These are phyloP conservation scores for Platalea minor DNA, from an alignment of 2,797 vertebrate genomes.

Conservation along the genomic window DNA sequence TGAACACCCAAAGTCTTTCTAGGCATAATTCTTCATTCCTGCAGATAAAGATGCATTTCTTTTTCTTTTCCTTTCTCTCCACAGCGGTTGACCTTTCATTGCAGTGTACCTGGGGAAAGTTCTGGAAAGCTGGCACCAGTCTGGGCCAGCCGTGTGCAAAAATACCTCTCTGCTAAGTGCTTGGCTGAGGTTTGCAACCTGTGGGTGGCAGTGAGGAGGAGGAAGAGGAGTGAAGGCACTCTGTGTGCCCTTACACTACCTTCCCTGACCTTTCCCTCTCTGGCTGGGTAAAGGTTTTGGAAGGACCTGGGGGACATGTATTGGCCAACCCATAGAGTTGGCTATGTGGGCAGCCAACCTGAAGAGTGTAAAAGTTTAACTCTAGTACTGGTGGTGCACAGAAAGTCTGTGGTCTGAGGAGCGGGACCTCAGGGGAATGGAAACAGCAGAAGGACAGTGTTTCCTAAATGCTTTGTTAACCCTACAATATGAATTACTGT, in stretches of 20 bases:
- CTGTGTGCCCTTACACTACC: not conserved
- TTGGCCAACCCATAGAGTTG: not conserved
- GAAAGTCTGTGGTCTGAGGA: not conserved
- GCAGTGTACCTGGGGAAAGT: not conserved
- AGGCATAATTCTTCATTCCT: not conserved
- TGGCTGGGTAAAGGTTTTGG: rapidly evolving
- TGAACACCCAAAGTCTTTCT: not conserved
- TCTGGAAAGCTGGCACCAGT: not conserved
- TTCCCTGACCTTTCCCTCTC: not conserved
- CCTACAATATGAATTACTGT: rapidly evolving
- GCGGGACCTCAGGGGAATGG: not conserved
- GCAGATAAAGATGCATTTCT: not conserved
- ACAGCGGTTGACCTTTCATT: not conserved
- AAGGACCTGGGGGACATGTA: rapidly evolving
- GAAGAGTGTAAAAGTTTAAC: too few species aligned
- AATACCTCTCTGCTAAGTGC: not conserved
- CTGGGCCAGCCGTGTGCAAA: not conserved
- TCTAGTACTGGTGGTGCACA: too few species aligned
- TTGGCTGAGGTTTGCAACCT: not conserved
- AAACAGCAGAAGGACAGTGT: not conserved
- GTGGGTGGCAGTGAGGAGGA: rapidly evolving
- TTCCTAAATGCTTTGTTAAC: not conserved
- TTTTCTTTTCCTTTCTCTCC: not conserved
- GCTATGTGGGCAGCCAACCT: not conserved
- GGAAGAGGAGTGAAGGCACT: not conserved